Base-by-base conservation (phyloP, 1,140 invertebrate species). In the Drosophila nannoptera region DNA sequence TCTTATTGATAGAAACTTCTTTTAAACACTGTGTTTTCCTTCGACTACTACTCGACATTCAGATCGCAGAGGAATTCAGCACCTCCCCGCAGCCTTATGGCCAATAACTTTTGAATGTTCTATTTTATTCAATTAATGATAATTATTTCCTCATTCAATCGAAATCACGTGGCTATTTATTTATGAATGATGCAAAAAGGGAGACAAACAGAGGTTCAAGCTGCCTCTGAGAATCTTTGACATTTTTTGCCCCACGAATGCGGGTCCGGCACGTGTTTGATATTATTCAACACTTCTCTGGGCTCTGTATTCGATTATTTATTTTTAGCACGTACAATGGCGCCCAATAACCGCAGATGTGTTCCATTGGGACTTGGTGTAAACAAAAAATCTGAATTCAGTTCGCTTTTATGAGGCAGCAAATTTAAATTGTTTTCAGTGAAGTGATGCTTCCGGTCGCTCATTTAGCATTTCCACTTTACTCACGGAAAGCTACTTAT, bases 161-260 rank as follows among this genome's bases (percentile, higher is more conserved):
- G 3, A 16, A 12, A 45, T 45, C 14, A 45, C 4, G n/a, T 4
- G 36, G 11, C 11, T 9, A 11, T 38, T 64, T 36, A 43, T 31
- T n/a, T 29, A 33, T 5, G 4, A 7, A 36, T 62, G 36, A 54
- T 6, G 58, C 14, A 35, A n/a, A 32, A 7, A 40, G 6, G 7
- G 31, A 40, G 16, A 33, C n/a, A 49, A 33, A 64, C 33, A 69
- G 68, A 82, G 71, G 69, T 22, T 22, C 22, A 22, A 22, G 45
- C 65, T 66, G 50, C 68, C 71, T 65, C 65, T 78, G 8, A 50
- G 43, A 68, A 75, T 77, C 63, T 73, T 82, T 74, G 77, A 62
- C 68, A 72, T 77, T 62, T 76, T 68, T 60, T 40, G 50, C 40
- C 8, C 38, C 45, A 60, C 60, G 48, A 38, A 69, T 60, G 29